Evolutionary conservation across 2,888 invertebrate genomes (phyloP).

Genomic region (Melikaiella ostensackeni): DNA sequence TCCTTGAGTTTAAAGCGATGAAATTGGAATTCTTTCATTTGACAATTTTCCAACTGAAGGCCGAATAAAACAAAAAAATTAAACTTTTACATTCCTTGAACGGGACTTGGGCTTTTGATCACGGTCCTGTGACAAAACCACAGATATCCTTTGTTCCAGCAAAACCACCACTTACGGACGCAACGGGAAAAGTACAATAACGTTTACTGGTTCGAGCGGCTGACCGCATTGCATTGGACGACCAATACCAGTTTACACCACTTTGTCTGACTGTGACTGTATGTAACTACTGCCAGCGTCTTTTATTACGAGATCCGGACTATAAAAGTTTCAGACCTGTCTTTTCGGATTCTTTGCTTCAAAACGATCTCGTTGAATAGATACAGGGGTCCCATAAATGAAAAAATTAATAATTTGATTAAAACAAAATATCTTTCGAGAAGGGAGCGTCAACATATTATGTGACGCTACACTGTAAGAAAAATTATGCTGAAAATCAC

Average conservation of each 20-base stretch:
- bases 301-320: slow-evolving; percentile 14
- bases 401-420: background rate
- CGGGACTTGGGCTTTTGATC: background rate
- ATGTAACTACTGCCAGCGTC: background rate
- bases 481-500: background rate
- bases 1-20: background rate
- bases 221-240: slow-evolving; percentile 31
- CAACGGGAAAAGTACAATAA: slow-evolving; percentile 29
- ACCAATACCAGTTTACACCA: slow-evolving; percentile 36
- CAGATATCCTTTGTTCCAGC: slow-evolving; percentile 26
- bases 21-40: background rate
- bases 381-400: background rate
- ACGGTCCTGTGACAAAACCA: slow-evolving; percentile 6
- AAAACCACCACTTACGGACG: slow-evolving; percentile 22
- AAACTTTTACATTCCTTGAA: background rate
- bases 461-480: no score
- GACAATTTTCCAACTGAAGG: background rate
- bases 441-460: no score
- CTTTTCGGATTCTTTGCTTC: background rate
- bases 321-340: slow-evolving; percentile 23
- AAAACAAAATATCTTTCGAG: background rate
- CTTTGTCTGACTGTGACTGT: slow-evolving; percentile 25
- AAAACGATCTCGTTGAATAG: background rate
- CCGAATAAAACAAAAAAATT: background rate
- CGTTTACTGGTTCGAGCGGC: slow-evolving; percentile 32